Percentiles rank a stretch among this genome's conserved stretches.
Conservation (phyloP, 2,113 vertebrate species). For the Callipepla squamata region DNA sequence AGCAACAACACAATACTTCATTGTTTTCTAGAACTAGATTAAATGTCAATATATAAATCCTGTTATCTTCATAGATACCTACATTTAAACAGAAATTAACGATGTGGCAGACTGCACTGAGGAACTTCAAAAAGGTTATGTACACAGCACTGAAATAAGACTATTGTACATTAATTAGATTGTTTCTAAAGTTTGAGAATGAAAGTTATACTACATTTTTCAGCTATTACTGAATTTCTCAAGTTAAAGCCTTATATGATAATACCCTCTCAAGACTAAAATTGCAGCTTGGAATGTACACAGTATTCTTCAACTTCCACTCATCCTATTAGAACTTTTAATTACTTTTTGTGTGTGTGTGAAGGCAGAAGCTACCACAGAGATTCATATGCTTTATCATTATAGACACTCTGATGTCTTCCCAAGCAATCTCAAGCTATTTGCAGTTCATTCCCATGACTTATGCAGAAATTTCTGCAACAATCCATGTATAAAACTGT, state of each 20-base stretch:
- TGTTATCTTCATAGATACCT: background rate
- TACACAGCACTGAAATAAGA: conserved; percentile 3
- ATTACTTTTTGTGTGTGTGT: background rate
- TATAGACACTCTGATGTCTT: background rate
- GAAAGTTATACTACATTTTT: background rate
- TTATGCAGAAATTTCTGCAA: background rate
- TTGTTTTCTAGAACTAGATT: conserved; percentile 37
- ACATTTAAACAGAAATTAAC: conserved; percentile 51
- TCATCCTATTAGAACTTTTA: conserved; percentile 44
- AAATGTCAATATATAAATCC: background rate
- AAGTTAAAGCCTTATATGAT: background rate
- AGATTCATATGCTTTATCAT: background rate
- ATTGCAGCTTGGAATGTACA: background rate
- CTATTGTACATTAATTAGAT: background rate
- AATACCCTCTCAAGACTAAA: background rate
- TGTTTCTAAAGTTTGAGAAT: background rate
- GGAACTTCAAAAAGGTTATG: background rate
- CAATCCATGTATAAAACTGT: background rate
- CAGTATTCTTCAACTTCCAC: background rate
- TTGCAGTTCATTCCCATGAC: background rate
- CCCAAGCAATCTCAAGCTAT: background rate
- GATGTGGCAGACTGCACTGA: background rate
- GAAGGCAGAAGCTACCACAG: background rate
- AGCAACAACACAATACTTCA: background rate
- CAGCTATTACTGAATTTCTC: conserved; percentile 43